A percentile compares a stretch with the other conserved stretches of the same genome.
These are phyloP conservation scores for Petromus typicus DNA, from an alignment of 2,113 vertebrate genomes.

Conservation along the genomic window DNA sequence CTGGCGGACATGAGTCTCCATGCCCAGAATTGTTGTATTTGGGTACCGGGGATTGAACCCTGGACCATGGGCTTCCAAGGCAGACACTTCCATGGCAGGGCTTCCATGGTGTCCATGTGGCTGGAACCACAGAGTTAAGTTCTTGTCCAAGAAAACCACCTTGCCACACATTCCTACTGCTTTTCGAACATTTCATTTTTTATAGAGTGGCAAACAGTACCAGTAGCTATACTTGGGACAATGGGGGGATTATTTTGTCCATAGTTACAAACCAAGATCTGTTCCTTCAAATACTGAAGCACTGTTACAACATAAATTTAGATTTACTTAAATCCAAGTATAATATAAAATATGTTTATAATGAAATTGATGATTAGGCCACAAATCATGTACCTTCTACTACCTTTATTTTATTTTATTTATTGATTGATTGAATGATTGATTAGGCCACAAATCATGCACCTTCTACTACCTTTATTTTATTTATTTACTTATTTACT, in stretches of 20 bases:
- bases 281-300: neutral
- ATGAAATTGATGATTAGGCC: neutral
- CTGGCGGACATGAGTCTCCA: too few species aligned
- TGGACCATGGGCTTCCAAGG: too few species aligned
- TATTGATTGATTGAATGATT: too few species aligned
- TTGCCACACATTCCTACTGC: constrained; percentile 62
- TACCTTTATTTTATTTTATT: neutral
- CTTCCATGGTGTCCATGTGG: too few species aligned
- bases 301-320: neutral
- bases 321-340: neutral
- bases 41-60: too few species aligned
- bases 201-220: constrained; percentile 60
- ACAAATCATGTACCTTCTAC: neutral
- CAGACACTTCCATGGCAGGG: too few species aligned
- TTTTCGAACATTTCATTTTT: neutral
- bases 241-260: constrained; percentile 40
- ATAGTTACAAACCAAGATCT: neutral
- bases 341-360: neutral
- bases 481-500: too few species aligned
- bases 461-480: neutral
- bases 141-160: too few species aligned
- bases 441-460: neutral
- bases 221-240: constrained; percentile 27
- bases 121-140: too few species aligned
- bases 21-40: too few species aligned